Evolutionary conservation across 2,113 vertebrate species (phyloP), one percentile per base, ranked within the genome.

Genomic region (Cardinalis cardinalis): DNA sequence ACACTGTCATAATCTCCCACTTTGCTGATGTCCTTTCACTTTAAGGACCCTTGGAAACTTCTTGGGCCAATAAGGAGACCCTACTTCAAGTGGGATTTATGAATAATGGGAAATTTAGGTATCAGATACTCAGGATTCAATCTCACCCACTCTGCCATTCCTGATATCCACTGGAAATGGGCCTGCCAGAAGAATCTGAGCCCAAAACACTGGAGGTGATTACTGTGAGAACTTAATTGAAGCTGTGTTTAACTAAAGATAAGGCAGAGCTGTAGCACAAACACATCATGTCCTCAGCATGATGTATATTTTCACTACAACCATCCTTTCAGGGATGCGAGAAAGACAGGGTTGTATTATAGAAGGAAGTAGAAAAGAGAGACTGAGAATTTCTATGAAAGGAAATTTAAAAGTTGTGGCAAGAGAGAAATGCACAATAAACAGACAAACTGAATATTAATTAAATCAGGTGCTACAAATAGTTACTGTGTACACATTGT

Each of bases 231-330:
- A 60, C 24, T 51, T 55, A 71, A 41, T 1, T 24, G 56, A 72
- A 79, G 32, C 44, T 2, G 3, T 11, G 4, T 4, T 1, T 43
- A 31, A 34, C 36, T 69, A 40, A 48, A 63, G 14, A 40, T 34
- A 40, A 65, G 26, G 43, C 55, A 70, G 41, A 73, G 38, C 40
- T 76, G 32, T 53, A 58, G 34, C 20, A 53, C 32, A 46, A 43
- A 73, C 8, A 6, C 1, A 41, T 41, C 14, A 16, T 41, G 0
- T 46, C 28, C 14, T n/a, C 7, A 7, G n/a, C 36, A 24, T 4
- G 3, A 32, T 48, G 32, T 18, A 11, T 1, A 1, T 51, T 71
- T 77, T 66, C 43, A 19, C 36, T 70, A 52, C 44, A 84, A 38
- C 21, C 31, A 43, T 41, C 34, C 34, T 58, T 59, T 55, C 18